These are phyloP conservation scores for Chesias legatella DNA, from an alignment of 2,888 invertebrate species.

Conservation along the genomic window DNA sequence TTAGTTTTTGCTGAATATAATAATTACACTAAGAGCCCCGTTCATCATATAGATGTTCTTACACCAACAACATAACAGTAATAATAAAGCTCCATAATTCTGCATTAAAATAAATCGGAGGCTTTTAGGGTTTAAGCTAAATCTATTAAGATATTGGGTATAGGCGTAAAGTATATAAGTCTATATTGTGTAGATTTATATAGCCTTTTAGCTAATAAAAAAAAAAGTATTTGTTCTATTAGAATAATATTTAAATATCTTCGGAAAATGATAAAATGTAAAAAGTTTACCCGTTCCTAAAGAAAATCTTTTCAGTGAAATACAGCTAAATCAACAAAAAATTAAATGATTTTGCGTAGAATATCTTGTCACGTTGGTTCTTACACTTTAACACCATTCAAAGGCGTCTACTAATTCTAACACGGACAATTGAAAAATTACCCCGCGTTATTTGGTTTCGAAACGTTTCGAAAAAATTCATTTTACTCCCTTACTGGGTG, in stretches of 20 bases:
- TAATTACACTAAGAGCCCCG: neutral
- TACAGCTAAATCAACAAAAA: neutral
- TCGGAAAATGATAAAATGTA: no score
- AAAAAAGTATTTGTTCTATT: no score
- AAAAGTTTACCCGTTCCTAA: no score
- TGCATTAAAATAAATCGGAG: neutral
- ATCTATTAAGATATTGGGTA: no score
- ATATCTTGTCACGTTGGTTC: constrained; percentile 1
- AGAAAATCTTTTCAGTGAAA: no score
- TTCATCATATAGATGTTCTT: no score
- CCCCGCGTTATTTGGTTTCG: constrained; percentile 71
- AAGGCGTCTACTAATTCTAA: constrained; percentile 46
- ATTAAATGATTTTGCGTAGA: neutral
- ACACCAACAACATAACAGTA: neutral
- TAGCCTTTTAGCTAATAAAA: no score
- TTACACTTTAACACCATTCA: constrained; percentile 39
- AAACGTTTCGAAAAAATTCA: constrained; percentile 56
- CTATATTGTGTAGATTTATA: no score
- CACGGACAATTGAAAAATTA: constrained; percentile 78
- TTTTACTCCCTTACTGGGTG: constrained; percentile 45
- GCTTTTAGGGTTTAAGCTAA: no score
- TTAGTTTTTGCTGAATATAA: constrained; percentile 3
- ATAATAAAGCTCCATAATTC: neutral
- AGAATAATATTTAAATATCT: no score
- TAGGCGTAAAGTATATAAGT: no score